These are phyloP conservation scores for Eutolmus rufibarbis DNA, from an alignment of 2,888 invertebrate genomes.

Conservation along the genomic window DNA sequence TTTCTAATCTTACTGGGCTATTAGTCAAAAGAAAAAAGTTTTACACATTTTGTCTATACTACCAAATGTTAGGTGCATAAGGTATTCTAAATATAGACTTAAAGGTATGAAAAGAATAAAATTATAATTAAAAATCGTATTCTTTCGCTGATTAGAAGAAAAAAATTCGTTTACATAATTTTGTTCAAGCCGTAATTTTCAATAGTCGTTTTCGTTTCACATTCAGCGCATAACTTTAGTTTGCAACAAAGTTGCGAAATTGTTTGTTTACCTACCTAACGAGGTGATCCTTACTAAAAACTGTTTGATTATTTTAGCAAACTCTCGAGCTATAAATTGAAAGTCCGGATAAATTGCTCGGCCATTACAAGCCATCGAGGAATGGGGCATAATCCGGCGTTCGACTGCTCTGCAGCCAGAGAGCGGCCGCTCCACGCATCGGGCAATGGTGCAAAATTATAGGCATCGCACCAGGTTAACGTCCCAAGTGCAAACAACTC, in stretches of 20 bases:
- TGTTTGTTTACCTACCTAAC: not conserved
- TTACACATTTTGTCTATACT: too few species aligned
- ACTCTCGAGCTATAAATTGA: not conserved
- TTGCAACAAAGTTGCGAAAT: not conserved
- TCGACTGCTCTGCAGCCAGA: not conserved
- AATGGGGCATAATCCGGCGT: not conserved
- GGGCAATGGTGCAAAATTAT: not conserved
- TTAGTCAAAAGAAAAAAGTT: too few species aligned
- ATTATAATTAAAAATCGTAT: too few species aligned
- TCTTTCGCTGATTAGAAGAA: not conserved
- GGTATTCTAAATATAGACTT: too few species aligned
- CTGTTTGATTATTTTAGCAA: not conserved
- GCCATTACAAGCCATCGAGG: not conserved
- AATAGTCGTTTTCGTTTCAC: too few species aligned
- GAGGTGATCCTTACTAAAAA: not conserved
- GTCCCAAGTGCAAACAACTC: constrained; percentile 16
- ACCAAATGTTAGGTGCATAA: too few species aligned
- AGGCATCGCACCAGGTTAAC: constrained; percentile 4
- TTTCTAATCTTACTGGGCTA: too few species aligned
- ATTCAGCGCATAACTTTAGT: not conserved
- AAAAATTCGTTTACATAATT: not conserved
- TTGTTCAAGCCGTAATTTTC: too few species aligned
- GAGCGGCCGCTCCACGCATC: not conserved
- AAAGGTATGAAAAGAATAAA: too few species aligned
- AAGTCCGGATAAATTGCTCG: not conserved